Evolutionary conservation across 1,140 invertebrate species (phyloP).

Genomic region (Ips typographus): DNA sequence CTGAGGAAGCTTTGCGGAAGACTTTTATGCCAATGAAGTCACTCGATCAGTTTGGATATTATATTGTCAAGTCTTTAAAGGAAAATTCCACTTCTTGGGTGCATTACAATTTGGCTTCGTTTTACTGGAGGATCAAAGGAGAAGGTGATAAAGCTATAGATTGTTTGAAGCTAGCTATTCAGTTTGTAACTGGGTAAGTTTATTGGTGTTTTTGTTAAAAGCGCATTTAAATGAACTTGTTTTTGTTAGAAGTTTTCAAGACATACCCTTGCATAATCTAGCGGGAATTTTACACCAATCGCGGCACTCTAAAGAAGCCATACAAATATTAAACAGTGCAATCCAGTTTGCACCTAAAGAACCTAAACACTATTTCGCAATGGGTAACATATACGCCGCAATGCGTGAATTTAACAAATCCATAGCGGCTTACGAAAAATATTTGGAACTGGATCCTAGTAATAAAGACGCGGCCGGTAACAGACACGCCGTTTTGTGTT

Average conservation of each 20-base stretch:
- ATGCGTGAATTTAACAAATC: conserved; percentile 66
- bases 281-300: conserved; percentile 80
- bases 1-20: conserved; percentile 67
- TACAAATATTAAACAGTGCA: conserved; percentile 75
- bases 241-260: conserved; percentile 64
- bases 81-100: conserved; percentile 81
- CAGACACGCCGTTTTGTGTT: conserved; percentile 70
- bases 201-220: background rate
- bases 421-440: conserved; percentile 68
- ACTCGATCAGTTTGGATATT: conserved; percentile 67
- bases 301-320: conserved; percentile 73
- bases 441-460: conserved; percentile 60
- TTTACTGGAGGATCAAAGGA: conserved; percentile 83
- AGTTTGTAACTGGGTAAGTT: conserved; percentile 73
- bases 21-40: conserved; percentile 62
- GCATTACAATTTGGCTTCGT: conserved; percentile 79
- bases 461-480: conserved; percentile 58
- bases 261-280: conserved; percentile 77
- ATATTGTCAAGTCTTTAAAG: conserved; percentile 63
- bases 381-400: conserved; percentile 76
- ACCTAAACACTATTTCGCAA: conserved; percentile 73
- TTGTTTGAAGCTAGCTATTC: conserved; percentile 75
- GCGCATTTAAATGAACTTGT: conserved; percentile 10
- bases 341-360: conserved; percentile 74
- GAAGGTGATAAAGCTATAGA: conserved; percentile 77